Evolutionary conservation across 2,888 invertebrate genomes (phyloP).

Genomic region (Thecophora atra): DNA sequence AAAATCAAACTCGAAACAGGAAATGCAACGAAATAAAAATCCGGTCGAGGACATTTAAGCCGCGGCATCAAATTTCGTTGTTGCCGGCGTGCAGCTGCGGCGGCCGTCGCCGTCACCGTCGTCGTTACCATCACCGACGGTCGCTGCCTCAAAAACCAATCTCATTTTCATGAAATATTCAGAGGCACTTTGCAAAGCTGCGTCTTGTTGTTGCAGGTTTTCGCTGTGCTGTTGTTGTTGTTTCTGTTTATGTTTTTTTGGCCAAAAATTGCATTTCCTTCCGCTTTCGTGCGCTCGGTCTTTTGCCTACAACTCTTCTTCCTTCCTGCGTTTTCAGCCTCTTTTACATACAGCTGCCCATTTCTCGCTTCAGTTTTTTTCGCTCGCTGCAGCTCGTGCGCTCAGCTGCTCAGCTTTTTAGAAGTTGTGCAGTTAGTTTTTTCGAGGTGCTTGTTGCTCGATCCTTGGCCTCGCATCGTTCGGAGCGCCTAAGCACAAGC

Average conservation of each 20-base stretch:
- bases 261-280: constrained; percentile 26
- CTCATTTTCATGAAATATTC: constrained; percentile 53
- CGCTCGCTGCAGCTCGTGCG: neutral
- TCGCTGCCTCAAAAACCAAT: constrained; percentile 46
- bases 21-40: too few relatives aligned
- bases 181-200: constrained; percentile 45
- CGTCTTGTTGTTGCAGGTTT: neutral
- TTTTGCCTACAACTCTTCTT: neutral
- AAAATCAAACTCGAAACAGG: too few relatives aligned
- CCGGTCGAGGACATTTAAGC: too few relatives aligned
- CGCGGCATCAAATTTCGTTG: too few relatives aligned
- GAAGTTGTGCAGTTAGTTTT: too few relatives aligned
- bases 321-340: neutral
- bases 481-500: neutral
- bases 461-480: neutral
- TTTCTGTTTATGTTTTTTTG: too few relatives aligned
- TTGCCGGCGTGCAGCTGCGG: too few relatives aligned
- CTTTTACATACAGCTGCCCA: neutral
- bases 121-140: neutral
- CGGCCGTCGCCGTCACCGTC: neutral
- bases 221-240: neutral
- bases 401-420: too few relatives aligned
- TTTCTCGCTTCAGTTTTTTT: neutral
- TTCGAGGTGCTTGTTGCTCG: neutral
- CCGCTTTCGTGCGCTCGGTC: constrained; percentile 13